Evolutionary conservation across 2,113 vertebrate genomes (phyloP).

Genomic region (Excalfactoria chinensis): DNA sequence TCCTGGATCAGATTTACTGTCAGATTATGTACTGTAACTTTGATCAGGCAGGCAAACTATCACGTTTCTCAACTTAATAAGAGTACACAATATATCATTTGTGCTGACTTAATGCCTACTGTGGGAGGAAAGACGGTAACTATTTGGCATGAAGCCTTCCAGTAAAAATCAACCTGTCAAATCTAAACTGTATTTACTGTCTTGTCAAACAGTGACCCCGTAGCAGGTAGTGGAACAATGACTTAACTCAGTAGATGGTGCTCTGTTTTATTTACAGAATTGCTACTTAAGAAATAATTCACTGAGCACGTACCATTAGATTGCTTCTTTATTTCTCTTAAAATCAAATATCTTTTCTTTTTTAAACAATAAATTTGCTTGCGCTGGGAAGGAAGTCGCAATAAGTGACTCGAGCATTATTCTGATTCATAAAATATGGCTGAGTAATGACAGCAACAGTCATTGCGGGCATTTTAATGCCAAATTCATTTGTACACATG

Average conservation of each 20-base stretch:
- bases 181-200: conserved; percentile 4
- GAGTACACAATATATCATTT: background rate
- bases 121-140: background rate
- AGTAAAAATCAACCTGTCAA: background rate
- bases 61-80: conserved; percentile 39
- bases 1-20: conserved; percentile 20
- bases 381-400: background rate
- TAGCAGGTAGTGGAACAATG: background rate
- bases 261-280: background rate
- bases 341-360: background rate
- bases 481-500: background rate
- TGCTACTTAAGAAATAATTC: background rate
- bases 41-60: conserved; percentile 27
- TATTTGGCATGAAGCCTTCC: conserved; percentile 23
- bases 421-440: background rate
- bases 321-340: background rate
- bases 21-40: conserved; percentile 33
- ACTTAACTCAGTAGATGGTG: background rate
- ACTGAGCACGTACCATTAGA: background rate
- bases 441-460: background rate
- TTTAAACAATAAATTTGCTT: background rate
- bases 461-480: background rate
- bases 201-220: conserved; percentile 13
- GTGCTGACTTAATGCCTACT: background rate
- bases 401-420: background rate